Conservation (phyloP, 2,888 invertebrate species). For the Diloba caeruleocephala region DNA sequence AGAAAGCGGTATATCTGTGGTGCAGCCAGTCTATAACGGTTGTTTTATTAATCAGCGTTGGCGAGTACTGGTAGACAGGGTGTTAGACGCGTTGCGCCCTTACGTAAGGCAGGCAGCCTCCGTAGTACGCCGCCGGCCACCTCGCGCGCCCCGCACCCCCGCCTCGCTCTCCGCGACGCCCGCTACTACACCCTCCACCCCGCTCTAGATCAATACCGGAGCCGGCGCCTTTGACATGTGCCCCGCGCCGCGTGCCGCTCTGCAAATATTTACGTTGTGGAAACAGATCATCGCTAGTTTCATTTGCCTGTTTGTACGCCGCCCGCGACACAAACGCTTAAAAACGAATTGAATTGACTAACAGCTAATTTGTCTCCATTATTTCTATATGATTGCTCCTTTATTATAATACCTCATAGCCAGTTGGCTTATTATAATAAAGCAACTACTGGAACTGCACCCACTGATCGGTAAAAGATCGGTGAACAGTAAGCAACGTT, state of each 20-base stretch:
- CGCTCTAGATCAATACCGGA: constrained; percentile 87
- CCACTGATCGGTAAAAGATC: too few species aligned
- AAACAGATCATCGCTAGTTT: constrained; percentile 87
- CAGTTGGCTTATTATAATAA: too few species aligned
- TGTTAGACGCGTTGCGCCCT: constrained; percentile 84
- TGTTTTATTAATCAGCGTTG: constrained; percentile 84
- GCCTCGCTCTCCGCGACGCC: constrained; percentile 29
- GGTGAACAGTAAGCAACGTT: too few species aligned
- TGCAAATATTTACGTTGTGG: constrained; percentile 88
- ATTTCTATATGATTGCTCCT: constrained; percentile 15
- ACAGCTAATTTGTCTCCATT: constrained; percentile 55
- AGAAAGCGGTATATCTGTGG: constrained; percentile 70
- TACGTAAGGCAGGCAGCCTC: constrained; percentile 83
- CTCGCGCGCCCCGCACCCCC: constrained; percentile 38
- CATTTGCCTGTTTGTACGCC: constrained; percentile 73
- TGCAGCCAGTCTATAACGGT: constrained; percentile 74
- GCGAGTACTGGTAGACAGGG: constrained; percentile 77
- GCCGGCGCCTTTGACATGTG: constrained; percentile 88
- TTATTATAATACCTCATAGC: too few species aligned
- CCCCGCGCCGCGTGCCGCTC: constrained; percentile 82
- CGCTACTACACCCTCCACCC: constrained; percentile 49
- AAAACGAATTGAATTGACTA: constrained; percentile 66
- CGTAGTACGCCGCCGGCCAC: constrained; percentile 73
- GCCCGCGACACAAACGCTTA: constrained; percentile 46
- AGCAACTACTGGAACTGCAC: too few species aligned